phyloP scores from a whole-genome alignment of 2,797 vertebrate species.

The Malurus leucopterus region DNA sequence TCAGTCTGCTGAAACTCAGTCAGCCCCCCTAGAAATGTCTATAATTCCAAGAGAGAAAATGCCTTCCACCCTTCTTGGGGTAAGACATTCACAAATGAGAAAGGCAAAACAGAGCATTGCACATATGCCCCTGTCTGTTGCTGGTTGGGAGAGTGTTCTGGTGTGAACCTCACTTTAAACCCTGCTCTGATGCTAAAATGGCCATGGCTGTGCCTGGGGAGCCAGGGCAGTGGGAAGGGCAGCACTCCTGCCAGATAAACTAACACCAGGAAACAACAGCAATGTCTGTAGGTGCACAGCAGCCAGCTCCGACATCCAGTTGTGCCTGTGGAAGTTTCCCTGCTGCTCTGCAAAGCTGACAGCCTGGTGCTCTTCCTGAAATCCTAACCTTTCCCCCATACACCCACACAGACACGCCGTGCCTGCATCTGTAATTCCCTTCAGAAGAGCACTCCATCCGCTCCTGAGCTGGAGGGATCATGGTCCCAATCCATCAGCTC shows the following conservation, averaged over 20 bases:
- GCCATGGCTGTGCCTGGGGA: not conserved
- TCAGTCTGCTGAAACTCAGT: not conserved
- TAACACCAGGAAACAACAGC: fast-evolving
- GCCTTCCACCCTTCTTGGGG: not conserved
- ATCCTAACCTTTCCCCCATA: fast-evolving
- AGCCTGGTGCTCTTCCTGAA: not conserved
- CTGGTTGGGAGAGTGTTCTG: not conserved
- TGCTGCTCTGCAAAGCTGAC: not conserved
- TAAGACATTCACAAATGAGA: fast-evolving
- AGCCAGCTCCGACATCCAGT: not conserved
- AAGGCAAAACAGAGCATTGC: not conserved
- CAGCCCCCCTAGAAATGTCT: not conserved
- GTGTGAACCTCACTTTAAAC: not conserved
- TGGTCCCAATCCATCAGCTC: not conserved
- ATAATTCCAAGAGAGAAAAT: not conserved
- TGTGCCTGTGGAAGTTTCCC: not conserved
- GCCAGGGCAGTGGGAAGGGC: not conserved
- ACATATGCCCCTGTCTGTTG: not conserved
- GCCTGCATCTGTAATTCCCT: not conserved
- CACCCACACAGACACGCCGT: not conserved
- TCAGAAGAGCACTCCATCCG: not conserved
- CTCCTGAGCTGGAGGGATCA: not conserved
- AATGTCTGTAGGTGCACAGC: not conserved
- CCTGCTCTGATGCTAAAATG: not conserved
- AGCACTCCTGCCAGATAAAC: not conserved